Conservation (phyloP, 2,797 vertebrate genomes). For the Synaphobranchus kaupii region DNA sequence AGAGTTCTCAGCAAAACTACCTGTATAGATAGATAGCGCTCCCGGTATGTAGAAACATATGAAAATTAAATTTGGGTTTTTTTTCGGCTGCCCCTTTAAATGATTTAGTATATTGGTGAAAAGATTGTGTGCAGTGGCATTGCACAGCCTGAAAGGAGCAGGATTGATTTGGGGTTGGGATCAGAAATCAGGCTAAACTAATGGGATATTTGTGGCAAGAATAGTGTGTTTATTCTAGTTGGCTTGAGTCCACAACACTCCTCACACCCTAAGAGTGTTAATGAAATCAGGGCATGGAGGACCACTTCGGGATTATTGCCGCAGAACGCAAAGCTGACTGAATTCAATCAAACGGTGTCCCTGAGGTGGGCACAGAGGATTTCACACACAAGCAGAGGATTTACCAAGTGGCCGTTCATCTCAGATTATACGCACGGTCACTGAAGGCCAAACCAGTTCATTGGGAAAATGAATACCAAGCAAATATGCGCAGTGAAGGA, state of each 20-base stretch:
- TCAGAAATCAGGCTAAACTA: neutral
- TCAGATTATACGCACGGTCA: neutral
- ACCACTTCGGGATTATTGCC: conserved; percentile 1
- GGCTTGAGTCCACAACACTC: neutral
- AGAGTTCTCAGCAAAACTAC: no score
- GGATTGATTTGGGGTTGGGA: neutral
- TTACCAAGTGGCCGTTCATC: neutral
- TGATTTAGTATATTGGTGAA: neutral
- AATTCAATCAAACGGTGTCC: neutral
- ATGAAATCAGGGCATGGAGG: neutral
- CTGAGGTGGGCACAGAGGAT: neutral
- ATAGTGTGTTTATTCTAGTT: neutral
- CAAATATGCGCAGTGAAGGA: neutral
- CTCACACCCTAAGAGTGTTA: neutral
- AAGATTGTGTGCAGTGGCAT: neutral
- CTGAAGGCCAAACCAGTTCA: neutral
- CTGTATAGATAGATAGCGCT: no score
- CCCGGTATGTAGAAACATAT: no score
- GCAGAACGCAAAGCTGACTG: neutral
- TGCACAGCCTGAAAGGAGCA: neutral
- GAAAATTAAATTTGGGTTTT: no score
- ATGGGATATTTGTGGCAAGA: neutral
- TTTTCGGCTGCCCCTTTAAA: neutral
- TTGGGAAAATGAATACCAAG: neutral
- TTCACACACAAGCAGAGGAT: neutral